Percentiles rank a stretch among this genome's conserved stretches.
phyloP scores from a whole-genome alignment of 2,888 invertebrate genomes.

The Callyntrura guangdongensis region DNA sequence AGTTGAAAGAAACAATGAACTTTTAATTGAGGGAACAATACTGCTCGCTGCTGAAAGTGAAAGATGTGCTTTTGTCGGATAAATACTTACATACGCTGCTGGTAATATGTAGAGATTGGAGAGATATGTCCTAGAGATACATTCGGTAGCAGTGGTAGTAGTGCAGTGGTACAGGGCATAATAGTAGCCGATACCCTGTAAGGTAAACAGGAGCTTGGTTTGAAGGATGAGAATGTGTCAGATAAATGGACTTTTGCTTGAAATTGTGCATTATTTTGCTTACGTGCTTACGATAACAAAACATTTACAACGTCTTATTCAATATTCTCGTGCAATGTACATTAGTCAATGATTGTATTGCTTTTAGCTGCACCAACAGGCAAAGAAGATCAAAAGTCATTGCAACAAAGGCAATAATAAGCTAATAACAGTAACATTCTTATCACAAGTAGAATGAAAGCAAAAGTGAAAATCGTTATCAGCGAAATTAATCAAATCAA shows the following conservation, averaged over 20 bases:
- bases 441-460: conserved; percentile 65
- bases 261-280: conserved; percentile 10
- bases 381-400: conserved; percentile 58
- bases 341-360: neutral
- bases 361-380: neutral
- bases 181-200: neutral
- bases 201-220: neutral
- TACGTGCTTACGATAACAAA: neutral
- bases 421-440: conserved; percentile 9
- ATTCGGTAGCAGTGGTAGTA: no score
- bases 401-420: conserved; percentile 50
- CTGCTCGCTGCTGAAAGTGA: conserved; percentile 55
- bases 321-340: conserved; percentile 39
- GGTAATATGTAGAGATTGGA: no score
- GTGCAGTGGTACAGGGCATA: no score
- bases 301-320: conserved; percentile 65
- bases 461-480: conserved; percentile 73
- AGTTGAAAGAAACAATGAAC: conserved; percentile 67
- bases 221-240: neutral
- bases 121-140: neutral
- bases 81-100: conserved; percentile 23
- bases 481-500: conserved; percentile 50
- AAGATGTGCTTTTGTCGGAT: conserved; percentile 44
- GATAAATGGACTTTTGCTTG: neutral
- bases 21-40: conserved; percentile 62